A percentile compares a stretch with the other conserved stretches of the same genome.
phyloP scores from a whole-genome alignment of 2,888 invertebrate genomes.

The Hecatera dysodea region DNA sequence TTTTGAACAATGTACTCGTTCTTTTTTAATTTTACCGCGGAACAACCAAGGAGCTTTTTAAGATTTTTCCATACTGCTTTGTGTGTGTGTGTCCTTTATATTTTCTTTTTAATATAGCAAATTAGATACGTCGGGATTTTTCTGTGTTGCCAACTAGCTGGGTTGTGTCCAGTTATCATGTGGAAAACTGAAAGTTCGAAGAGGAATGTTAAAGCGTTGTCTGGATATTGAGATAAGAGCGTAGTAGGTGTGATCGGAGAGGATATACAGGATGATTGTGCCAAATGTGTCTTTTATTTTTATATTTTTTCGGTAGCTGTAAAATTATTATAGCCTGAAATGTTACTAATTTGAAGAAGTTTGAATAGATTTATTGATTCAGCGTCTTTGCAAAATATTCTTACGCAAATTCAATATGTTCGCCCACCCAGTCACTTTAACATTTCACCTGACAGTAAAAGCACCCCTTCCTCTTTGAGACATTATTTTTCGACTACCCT shows the following conservation, averaged over 20 bases:
- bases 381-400: neutral
- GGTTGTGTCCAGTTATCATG: neutral
- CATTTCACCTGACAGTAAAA: slow-evolving; percentile 43
- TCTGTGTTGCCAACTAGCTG: neutral
- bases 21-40: slow-evolving; percentile 76
- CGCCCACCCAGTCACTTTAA: neutral
- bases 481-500: slow-evolving; percentile 50
- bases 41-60: slow-evolving; percentile 63
- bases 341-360: neutral
- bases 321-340: neutral
- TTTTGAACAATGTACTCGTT: slow-evolving; percentile 78
- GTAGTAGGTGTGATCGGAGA: slow-evolving; percentile 20
- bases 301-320: neutral
- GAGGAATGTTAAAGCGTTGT: slow-evolving; percentile 11
- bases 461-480: slow-evolving; percentile 20
- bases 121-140: neutral
- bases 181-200: slow-evolving; percentile 14
- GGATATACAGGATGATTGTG: slow-evolving; percentile 33
- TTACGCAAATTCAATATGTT: neutral
- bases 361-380: neutral
- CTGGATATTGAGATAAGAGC: slow-evolving; percentile 28
- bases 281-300: neutral
- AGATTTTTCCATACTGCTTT: slow-evolving; percentile 60
- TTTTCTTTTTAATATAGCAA: slow-evolving; percentile 11
- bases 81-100: slow-evolving; percentile 41